phyloP scores from a whole-genome alignment of 2,797 vertebrate genomes.

The Poeciliopsis infans region DNA sequence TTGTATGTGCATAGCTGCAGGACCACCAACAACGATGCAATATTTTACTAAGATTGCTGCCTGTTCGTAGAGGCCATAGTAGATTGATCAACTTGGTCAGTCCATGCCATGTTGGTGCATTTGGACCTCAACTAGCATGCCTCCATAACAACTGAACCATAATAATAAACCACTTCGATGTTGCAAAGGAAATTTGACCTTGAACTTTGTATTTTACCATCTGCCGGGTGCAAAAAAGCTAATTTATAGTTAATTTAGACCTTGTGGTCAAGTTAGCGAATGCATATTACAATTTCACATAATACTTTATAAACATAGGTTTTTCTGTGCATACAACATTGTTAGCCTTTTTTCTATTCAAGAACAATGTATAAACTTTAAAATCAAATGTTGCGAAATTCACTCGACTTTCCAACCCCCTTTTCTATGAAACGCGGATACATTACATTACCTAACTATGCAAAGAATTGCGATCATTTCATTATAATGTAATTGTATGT shows the following conservation, averaged over 20 bases:
- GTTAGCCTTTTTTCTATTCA: not conserved
- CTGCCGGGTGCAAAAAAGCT: too few species aligned
- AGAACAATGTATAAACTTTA: not conserved
- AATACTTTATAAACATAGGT: not conserved
- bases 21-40: not conserved
- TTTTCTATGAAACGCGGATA: not conserved
- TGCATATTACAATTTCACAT: not conserved
- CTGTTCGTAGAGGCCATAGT: not conserved
- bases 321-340: not conserved
- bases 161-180: not conserved
- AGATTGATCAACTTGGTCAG: not conserved
- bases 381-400: not conserved
- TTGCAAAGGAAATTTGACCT: not conserved
- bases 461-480: not conserved
- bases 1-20: not conserved
- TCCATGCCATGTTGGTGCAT: not conserved
- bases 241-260: not conserved
- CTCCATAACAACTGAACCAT: not conserved
- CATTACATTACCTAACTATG: not conserved
- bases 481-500: not conserved
- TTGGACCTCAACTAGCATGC: not conserved
- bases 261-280: not conserved
- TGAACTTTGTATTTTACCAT: too few species aligned
- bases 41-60: not conserved
- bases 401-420: not conserved